A percentile compares a stretch with the other conserved stretches of the same genome.
These are phyloP conservation scores for Psittacula derbiana DNA, from an alignment of 2,797 vertebrate species.

Conservation along the genomic window DNA sequence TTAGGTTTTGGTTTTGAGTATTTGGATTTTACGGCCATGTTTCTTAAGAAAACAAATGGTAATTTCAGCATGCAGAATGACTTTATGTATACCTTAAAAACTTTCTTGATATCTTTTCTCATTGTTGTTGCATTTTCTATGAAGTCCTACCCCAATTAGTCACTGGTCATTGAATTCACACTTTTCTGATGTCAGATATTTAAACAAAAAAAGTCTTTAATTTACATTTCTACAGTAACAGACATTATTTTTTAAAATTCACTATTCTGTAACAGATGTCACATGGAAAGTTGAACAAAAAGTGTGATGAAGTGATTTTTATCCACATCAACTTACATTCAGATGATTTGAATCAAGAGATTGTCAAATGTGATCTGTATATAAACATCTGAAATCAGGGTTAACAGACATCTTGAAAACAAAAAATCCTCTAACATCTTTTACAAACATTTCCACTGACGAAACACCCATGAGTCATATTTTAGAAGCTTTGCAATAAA, in stretches of 20 bases:
- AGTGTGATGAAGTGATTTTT: neutral
- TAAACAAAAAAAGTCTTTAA: neutral
- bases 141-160: neutral
- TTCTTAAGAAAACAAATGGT: neutral
- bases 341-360: neutral
- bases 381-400: slow-evolving; percentile 5
- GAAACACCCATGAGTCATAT: slow-evolving; percentile 20
- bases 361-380: neutral
- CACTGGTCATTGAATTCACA: neutral
- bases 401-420: slow-evolving; percentile 5
- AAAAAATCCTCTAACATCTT: slow-evolving; percentile 16
- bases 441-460: slow-evolving; percentile 5
- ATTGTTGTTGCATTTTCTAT: neutral
- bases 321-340: neutral
- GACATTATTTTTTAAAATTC: neutral
- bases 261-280: neutral
- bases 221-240: neutral
- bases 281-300: neutral
- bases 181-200: neutral
- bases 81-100: neutral
- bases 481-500: slow-evolving; percentile 57
- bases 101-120: neutral
- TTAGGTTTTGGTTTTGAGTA: neutral
- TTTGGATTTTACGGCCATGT: neutral
- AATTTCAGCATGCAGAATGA: neutral